These are phyloP conservation scores for Pseudomyrmex flavicornis DNA, from an alignment of 1,140 invertebrate species.

Conservation along the genomic window DNA sequence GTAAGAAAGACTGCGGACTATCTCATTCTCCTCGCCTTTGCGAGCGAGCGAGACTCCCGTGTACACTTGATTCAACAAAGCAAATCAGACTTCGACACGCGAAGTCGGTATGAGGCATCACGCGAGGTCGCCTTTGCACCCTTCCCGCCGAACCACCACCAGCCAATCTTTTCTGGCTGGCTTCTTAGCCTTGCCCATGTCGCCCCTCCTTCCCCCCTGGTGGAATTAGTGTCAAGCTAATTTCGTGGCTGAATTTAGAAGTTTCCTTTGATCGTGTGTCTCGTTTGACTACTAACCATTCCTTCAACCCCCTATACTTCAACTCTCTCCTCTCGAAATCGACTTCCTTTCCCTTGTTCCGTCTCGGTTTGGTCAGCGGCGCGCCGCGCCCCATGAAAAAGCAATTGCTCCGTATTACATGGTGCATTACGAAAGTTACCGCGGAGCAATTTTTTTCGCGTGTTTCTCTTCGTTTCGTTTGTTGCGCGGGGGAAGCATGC, in stretches of 20 bases:
- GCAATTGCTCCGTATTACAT: slow-evolving; percentile 53
- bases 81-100: slow-evolving; percentile 85
- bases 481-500: slow-evolving; percentile 3
- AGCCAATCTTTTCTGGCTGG: slow-evolving; percentile 62
- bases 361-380: neutral
- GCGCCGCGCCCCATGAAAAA: slow-evolving; percentile 29
- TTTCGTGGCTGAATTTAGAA: slow-evolving; percentile 66
- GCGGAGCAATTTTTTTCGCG: slow-evolving; percentile 49
- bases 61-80: slow-evolving; percentile 85
- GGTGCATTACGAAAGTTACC: slow-evolving; percentile 49
- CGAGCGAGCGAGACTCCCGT: slow-evolving; percentile 55
- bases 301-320: neutral
- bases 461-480: slow-evolving; percentile 9
- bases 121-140: slow-evolving; percentile 77
- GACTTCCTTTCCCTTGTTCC: neutral
- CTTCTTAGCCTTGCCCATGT: slow-evolving; percentile 64
- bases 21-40: slow-evolving; percentile 70
- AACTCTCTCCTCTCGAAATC: neutral
- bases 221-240: slow-evolving; percentile 68
- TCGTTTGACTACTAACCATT: slow-evolving; percentile 4
- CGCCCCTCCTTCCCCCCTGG: slow-evolving; percentile 1
- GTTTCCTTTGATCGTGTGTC: slow-evolving; percentile 65
- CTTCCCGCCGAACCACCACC: neutral
- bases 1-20: slow-evolving; percentile 65
- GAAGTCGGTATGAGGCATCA: slow-evolving; percentile 82